These are phyloP conservation scores for Lordiphosa andalusiaca DNA, from an alignment of 2,888 invertebrate species.

Conservation along the genomic window DNA sequence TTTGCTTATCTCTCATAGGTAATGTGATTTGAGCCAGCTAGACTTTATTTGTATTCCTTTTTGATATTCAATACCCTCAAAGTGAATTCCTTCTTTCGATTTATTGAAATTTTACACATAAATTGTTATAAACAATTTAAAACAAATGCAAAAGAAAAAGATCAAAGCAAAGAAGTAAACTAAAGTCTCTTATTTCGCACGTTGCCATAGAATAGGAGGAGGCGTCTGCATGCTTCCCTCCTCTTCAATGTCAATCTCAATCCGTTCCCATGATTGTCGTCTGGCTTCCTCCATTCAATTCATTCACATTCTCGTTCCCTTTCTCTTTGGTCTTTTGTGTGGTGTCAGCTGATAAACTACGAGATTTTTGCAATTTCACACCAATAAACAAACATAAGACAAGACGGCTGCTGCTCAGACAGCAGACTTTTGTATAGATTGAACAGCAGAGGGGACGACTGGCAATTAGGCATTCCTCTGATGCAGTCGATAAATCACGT, in stretches of 20 bases:
- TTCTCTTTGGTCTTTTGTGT: constrained; percentile 25
- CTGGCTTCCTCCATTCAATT: constrained; percentile 10
- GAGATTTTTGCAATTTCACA: constrained; percentile 42
- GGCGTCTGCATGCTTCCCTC: constrained; percentile 4
- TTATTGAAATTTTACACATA: too few relatives aligned
- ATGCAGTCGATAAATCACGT: constrained; percentile 46
- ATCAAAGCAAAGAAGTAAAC: too few relatives aligned
- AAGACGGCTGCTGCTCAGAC: constrained; percentile 5
- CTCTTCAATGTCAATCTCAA: constrained; percentile 11
- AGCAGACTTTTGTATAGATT: constrained; percentile 6
- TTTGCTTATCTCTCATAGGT: too few relatives aligned
- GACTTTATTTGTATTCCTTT: too few relatives aligned
- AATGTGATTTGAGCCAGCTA: too few relatives aligned
- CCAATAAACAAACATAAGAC: constrained; percentile 13
- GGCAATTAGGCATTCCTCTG: constrained; percentile 37
- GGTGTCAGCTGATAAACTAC: constrained; percentile 33
- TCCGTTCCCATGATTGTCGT: constrained; percentile 21
- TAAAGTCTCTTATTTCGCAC: too few relatives aligned
- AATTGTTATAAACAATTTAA: too few relatives aligned
- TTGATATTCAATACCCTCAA: too few relatives aligned
- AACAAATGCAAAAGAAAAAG: too few relatives aligned
- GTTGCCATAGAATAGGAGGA: too few relatives aligned
- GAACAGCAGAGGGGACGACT: not conserved
- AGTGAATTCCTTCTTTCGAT: too few relatives aligned
- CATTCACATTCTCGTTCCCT: not conserved